Evolutionary conservation across 2,113 vertebrate genomes (phyloP).

Genomic region (Meriones unguiculatus): DNA sequence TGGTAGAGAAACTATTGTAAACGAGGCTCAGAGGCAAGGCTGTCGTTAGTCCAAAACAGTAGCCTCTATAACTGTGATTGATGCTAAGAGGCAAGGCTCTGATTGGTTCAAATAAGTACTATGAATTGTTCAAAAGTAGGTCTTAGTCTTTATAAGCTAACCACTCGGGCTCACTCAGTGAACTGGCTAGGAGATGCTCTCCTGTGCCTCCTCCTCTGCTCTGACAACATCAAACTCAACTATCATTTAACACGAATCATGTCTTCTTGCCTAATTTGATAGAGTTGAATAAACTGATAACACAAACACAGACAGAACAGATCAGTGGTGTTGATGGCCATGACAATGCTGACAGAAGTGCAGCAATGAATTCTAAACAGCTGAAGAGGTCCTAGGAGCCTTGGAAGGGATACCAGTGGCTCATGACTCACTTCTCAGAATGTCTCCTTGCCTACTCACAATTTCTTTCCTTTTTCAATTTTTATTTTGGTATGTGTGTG

Average conservation of each 20-base stretch:
- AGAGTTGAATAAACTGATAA: not conserved
- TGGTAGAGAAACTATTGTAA: not conserved
- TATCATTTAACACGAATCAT: not conserved
- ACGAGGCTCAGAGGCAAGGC: not conserved
- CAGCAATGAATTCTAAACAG: not conserved
- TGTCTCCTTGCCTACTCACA: not conserved
- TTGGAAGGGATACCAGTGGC: not conserved
- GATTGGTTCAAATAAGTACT: not conserved
- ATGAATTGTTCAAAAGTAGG: not conserved
- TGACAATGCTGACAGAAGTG: too few species aligned
- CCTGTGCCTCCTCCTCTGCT: not conserved
- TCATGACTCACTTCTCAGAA: not conserved
- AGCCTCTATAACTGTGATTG: not conserved
- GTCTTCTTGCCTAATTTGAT: not conserved
- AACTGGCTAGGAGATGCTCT: not conserved
- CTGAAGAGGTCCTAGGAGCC: not conserved
- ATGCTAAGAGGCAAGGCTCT: not conserved
- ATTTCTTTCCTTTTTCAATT: not conserved
- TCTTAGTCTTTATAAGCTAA: not conserved
- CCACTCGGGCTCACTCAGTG: not conserved
- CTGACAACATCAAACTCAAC: too few species aligned
- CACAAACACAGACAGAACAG: not conserved
- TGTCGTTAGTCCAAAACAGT: not conserved
- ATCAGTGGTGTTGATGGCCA: not conserved
- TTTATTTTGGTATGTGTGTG: not conserved